Percentiles rank a stretch among this genome's conserved stretches.
Evolutionary conservation across 2,888 invertebrate species (phyloP).

Genomic region (Ennomos erosarius): DNA sequence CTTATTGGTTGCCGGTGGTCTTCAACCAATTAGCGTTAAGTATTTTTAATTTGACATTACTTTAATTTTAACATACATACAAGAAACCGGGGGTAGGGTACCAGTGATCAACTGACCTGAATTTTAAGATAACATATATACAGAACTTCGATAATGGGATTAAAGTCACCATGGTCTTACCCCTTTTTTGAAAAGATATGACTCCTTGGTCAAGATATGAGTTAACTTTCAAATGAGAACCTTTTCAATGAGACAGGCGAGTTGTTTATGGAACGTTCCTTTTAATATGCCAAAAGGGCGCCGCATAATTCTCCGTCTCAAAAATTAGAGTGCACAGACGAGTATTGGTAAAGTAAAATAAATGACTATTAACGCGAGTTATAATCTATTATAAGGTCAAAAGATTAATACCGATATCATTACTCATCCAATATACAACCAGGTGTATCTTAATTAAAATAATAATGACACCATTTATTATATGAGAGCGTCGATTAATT

Average conservation of each 20-base stretch:
- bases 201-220: constrained; percentile 1
- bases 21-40: no score
- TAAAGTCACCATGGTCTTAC: no score
- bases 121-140: no score
- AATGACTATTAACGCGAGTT: constrained; percentile 34
- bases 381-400: constrained; percentile 42
- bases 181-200: no score
- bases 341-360: constrained; percentile 27
- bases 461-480: constrained; percentile 51
- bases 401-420: constrained; percentile 40
- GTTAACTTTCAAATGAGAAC: not conserved
- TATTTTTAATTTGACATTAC: no score
- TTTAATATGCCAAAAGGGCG: not conserved
- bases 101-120: no score
- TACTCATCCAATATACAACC: constrained; percentile 42
- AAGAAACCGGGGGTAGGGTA: no score
- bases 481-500: constrained; percentile 48
- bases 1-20: no score
- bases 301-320: constrained; percentile 1
- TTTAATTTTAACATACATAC: no score
- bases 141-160: no score
- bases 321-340: not conserved
- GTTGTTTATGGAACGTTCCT: not conserved
- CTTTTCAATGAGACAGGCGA: not conserved
- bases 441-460: constrained; percentile 49